phyloP scores from a whole-genome alignment of 2,888 invertebrate genomes.

The Megaustenia siamemsis region DNA sequence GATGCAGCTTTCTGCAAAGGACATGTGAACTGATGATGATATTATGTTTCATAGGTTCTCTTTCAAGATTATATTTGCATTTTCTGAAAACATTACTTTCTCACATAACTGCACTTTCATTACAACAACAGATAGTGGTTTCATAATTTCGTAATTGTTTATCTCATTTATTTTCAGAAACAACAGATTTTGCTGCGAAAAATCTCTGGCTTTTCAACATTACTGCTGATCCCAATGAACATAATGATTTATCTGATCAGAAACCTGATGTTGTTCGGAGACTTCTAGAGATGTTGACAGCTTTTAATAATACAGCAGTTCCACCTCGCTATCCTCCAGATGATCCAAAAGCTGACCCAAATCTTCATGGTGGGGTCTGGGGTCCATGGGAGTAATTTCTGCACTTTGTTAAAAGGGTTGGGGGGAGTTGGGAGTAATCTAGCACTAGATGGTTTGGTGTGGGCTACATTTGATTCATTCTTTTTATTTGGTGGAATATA shows the following conservation, averaged over 20 bases:
- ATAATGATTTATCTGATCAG: conserved; percentile 68
- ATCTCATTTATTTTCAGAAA: conserved; percentile 2
- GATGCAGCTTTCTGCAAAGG: too few species aligned
- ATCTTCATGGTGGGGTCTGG: conserved; percentile 74
- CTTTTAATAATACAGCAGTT: conserved; percentile 73
- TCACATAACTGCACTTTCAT: too few species aligned
- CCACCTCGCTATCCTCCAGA: conserved; percentile 69
- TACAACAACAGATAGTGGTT: too few species aligned
- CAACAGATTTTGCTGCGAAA: conserved; percentile 49
- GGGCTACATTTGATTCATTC: too few species aligned
- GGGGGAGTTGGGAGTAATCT: too few species aligned
- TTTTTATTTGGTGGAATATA: too few species aligned
- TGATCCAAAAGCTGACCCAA: conserved; percentile 71
- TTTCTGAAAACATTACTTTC: too few species aligned
- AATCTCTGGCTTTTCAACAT: conserved; percentile 79
- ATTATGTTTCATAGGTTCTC: too few species aligned
- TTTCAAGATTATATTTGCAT: too few species aligned
- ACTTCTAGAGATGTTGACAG: conserved; percentile 67
- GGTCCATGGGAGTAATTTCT: conserved; percentile 26
- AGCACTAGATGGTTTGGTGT: too few species aligned
- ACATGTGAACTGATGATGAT: too few species aligned
- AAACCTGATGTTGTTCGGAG: conserved; percentile 66
- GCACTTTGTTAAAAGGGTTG: too few species aligned
- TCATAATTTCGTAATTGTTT: not conserved
- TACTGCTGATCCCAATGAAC: conserved; percentile 73